Evolutionary conservation across 2,113 vertebrate genomes (phyloP).

Genomic region (Neopipo cinnamomea): DNA sequence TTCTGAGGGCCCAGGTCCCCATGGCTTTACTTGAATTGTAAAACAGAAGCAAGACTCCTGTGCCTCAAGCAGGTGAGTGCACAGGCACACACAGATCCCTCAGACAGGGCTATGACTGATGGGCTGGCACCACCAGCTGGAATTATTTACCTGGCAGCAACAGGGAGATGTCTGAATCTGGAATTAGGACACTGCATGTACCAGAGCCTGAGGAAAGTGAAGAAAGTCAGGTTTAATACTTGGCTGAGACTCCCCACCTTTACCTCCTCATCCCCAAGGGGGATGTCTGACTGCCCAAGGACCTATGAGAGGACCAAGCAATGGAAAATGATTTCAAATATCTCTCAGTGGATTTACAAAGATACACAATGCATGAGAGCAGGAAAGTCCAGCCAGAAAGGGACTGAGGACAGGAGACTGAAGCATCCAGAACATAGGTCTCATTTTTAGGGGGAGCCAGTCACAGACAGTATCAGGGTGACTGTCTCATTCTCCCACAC

Average conservation of each 20-base stretch:
- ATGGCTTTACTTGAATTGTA: neutral
- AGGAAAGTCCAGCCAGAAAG: neutral
- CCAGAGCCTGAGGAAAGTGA: neutral
- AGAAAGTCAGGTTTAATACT: neutral
- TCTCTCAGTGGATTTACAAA: neutral
- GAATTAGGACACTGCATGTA: neutral
- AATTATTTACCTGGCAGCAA: neutral
- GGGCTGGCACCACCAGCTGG: neutral
- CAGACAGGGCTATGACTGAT: neutral
- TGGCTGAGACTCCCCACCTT: neutral
- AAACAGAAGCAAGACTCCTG: neutral
- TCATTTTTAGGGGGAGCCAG: neutral
- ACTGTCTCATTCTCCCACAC: neutral
- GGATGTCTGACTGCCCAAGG: neutral
- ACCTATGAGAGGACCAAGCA: neutral
- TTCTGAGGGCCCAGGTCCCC: neutral
- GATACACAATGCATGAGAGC: neutral
- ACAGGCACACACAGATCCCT: neutral
- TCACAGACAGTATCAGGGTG: neutral
- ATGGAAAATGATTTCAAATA: neutral
- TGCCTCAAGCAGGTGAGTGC: neutral
- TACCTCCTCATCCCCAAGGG: neutral
- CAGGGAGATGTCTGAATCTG: neutral
- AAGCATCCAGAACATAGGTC: neutral
- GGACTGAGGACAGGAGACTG: neutral